phyloP scores from a whole-genome alignment of 2,797 vertebrate genomes.

The Gobio occitaniae region DNA sequence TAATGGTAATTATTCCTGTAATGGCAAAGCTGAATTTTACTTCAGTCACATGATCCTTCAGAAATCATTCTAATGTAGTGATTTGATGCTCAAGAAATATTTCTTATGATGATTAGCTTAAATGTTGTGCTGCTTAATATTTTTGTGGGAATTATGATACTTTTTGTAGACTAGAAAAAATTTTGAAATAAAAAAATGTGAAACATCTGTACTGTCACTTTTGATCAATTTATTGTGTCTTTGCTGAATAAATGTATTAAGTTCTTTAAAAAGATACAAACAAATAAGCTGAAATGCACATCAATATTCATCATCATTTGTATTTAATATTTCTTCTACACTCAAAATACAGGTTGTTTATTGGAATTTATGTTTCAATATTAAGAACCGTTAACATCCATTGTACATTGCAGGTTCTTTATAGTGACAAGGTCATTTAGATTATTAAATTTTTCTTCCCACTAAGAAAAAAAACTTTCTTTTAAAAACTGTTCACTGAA shows the following conservation, averaged over 20 bases:
- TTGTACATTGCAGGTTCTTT: neutral
- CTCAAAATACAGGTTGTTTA: neutral
- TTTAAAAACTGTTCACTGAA: neutral
- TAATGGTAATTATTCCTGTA: neutral
- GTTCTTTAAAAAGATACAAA: neutral
- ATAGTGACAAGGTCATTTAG: neutral
- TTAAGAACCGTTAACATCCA: too few relatives aligned
- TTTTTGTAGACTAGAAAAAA: neutral
- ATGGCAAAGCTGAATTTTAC: neutral
- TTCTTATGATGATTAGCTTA: neutral
- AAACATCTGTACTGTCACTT: neutral
- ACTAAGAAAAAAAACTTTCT: neutral
- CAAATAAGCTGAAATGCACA: neutral
- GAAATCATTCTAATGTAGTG: neutral
- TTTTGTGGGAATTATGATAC: neutral
- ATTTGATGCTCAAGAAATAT: neutral
- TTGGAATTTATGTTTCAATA: too few relatives aligned
- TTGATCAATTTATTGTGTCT: neutral
- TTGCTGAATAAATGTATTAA: neutral
- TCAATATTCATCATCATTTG: neutral
- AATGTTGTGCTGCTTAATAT: neutral
- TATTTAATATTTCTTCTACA: neutral
- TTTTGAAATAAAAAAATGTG: neutral
- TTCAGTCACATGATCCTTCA: neutral
- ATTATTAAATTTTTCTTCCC: neutral